These are phyloP conservation scores for Petrocephalus schoutedeni DNA, from an alignment of 2,797 vertebrate species.

Conservation along the genomic window DNA sequence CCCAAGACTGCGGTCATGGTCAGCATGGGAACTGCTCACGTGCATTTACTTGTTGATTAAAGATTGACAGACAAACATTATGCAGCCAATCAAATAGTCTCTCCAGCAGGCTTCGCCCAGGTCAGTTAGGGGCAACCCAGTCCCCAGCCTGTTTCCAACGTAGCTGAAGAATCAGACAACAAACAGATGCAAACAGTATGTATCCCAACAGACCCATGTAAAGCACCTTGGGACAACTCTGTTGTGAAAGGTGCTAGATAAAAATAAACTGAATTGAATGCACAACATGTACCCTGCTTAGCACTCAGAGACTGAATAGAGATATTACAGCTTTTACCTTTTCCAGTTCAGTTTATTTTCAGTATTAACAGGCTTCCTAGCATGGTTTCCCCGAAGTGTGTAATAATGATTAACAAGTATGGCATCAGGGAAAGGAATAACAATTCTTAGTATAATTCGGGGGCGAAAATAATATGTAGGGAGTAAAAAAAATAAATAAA, in stretches of 20 bases:
- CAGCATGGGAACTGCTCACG: background rate
- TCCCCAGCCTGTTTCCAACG: background rate
- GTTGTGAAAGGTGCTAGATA: too few relatives aligned
- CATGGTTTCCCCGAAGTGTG: background rate
- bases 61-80: conserved; percentile 12
- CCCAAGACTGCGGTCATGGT: background rate
- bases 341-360: background rate
- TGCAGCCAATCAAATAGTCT: background rate
- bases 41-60: background rate
- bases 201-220: too few relatives aligned
- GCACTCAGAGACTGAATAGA: background rate
- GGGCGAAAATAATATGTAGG: background rate
- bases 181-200: background rate
- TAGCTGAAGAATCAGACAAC: background rate
- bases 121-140: background rate
- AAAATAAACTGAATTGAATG: too few relatives aligned
- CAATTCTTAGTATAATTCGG: background rate
- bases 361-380: background rate
- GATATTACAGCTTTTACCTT: background rate
- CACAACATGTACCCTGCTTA: background rate
- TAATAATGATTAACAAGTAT: background rate
- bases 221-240: too few relatives aligned
- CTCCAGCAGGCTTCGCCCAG: background rate
- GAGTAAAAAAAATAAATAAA: background rate
- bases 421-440: background rate